Percentiles rank a stretch among this genome's conserved stretches.
phyloP scores from a whole-genome alignment of 2,888 invertebrate genomes.

The Drosophila suboccidentalis region DNA sequence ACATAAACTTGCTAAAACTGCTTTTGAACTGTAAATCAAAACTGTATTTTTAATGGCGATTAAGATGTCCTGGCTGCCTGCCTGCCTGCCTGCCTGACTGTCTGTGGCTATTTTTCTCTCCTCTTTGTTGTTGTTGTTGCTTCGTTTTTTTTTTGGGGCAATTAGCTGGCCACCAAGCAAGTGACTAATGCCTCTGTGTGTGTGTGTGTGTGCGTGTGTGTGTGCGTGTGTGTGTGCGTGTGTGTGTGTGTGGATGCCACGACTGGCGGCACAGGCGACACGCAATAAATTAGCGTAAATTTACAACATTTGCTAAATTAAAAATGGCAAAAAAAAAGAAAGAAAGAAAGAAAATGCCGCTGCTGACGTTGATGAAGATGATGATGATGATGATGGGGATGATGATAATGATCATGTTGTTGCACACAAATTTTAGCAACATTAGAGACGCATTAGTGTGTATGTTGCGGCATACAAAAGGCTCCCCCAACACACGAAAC shows the following conservation, averaged over 20 bases:
- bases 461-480: conserved; percentile 35
- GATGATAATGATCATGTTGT: conserved; percentile 6
- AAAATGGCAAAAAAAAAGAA: conserved; percentile 69
- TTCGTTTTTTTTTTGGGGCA: conserved; percentile 49
- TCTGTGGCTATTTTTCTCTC: conserved; percentile 9
- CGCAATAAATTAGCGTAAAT: conserved; percentile 81
- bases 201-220: conserved; percentile 5
- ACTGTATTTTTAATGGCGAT: conserved; percentile 64
- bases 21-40: conserved; percentile 67
- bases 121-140: neutral
- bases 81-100: conserved; percentile 5
- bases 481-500: conserved; percentile 19
- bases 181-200: conserved; percentile 67
- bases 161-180: conserved; percentile 76
- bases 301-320: conserved; percentile 81
- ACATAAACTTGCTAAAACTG: neutral
- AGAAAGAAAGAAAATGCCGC: neutral
- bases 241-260: conserved; percentile 55
- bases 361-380: conserved; percentile 11
- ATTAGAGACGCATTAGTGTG: conserved; percentile 67
- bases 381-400: conserved; percentile 2
- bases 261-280: conserved; percentile 75
- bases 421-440: conserved; percentile 65
- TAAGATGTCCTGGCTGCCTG: conserved; percentile 63
- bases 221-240: conserved; percentile 11